Evolutionary conservation across 2,113 vertebrate genomes (phyloP).

Genomic region (Dromaius novaehollandiae): DNA sequence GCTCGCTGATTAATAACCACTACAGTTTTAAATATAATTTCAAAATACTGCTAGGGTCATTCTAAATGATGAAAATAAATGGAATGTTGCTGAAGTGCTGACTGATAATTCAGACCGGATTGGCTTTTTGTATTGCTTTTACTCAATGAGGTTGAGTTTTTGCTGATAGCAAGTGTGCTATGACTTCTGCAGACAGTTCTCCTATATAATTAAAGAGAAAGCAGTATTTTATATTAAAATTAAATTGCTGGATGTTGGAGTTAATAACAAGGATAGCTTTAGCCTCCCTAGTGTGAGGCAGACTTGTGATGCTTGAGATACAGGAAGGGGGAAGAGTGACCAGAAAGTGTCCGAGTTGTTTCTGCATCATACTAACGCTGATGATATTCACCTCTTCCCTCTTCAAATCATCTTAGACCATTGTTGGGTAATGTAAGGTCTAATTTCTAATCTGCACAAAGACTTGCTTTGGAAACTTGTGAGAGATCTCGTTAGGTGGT

Average conservation of each 20-base stretch:
- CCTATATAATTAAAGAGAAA: background rate
- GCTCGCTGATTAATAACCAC: background rate
- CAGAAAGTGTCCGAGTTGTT: background rate
- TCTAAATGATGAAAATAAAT: conserved; percentile 3
- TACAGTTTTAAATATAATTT: conserved; percentile 7
- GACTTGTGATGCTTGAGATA: background rate
- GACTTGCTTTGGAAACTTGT: background rate
- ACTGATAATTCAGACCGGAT: background rate
- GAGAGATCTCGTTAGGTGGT: background rate
- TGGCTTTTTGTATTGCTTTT: background rate
- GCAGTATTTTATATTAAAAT: background rate
- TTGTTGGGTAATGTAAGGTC: rapidly evolving
- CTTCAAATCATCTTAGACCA: background rate
- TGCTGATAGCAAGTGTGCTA: background rate
- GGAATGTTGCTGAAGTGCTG: background rate
- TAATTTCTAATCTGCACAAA: background rate
- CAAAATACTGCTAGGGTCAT: background rate
- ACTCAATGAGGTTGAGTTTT: background rate
- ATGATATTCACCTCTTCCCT: background rate
- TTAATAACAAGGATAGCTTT: background rate
- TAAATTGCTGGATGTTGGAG: background rate
- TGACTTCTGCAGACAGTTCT: background rate
- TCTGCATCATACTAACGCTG: background rate
- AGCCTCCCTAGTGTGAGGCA: background rate
- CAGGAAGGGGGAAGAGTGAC: background rate